Conservation (phyloP, 2,797 vertebrate genomes). For the Acipenser oxyrinchus region DNA sequence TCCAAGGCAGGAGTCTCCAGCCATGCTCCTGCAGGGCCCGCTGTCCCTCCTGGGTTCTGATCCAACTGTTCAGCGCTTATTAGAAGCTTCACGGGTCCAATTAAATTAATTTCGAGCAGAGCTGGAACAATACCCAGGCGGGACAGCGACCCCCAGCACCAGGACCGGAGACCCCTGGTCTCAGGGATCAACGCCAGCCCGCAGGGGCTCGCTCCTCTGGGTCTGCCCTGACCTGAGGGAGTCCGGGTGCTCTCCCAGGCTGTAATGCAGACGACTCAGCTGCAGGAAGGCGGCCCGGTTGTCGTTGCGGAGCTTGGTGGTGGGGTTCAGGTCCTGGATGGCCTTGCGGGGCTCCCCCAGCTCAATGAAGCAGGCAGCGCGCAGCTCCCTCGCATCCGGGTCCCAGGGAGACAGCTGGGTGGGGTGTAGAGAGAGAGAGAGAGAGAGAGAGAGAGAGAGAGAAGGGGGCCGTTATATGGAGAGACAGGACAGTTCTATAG, state of each 20-base stretch:
- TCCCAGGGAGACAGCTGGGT: conserved; percentile 71
- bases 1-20: no score
- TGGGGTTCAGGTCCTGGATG: conserved; percentile 67
- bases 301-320: conserved; percentile 66
- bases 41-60: no score
- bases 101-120: no score
- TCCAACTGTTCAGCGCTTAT: no score
- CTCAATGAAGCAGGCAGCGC: conserved; percentile 65
- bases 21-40: no score
- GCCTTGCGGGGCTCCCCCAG: conserved; percentile 67
- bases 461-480: background rate
- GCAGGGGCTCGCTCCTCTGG: background rate
- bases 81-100: no score
- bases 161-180: no score
- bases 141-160: no score
- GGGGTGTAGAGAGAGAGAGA: background rate
- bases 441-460: background rate
- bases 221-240: conserved; percentile 54
- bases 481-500: background rate
- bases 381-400: conserved; percentile 64
- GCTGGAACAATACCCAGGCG: no score
- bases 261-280: conserved; percentile 68
- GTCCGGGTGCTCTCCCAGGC: conserved; percentile 65
- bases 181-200: background rate
- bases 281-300: conserved; percentile 71